Base-by-base conservation (phyloP, 2,797 vertebrate genomes). In the Paratrypauchen microcephalus region DNA sequence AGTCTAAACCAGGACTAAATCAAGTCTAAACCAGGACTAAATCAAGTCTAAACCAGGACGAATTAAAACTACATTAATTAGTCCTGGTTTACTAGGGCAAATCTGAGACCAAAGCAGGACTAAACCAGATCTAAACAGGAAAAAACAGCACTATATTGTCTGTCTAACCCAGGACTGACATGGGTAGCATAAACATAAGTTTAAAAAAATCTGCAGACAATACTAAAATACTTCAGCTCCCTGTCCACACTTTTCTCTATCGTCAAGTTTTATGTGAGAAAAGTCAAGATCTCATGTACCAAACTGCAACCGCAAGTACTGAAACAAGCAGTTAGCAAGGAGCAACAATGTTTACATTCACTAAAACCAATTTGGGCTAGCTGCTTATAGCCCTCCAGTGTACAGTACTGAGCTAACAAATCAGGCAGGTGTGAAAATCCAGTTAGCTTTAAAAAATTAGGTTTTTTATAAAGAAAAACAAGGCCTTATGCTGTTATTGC, bases 221-320 rank as follows among this genome's bases (percentile, higher is more conserved):
- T 45, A 26, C 62, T 63, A 69, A 19, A 52, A 47, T 12, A 9
- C 2, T 18, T 26, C 16, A 58, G 57, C 24, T 5, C 57, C 26
- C 15, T 16, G 23, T 5, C 15, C 57, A 8, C 60, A 48, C 54
- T 89, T 89, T 87, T 89, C 89, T 83, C 87, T 85, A 81, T 81
- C 72, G 79, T 87, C 9, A 6, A 65, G 66, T 58, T 59, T 52
- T 50, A 68, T 52, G 52, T n/a, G 55, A 47, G 21, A 54, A 47
- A 54, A 69, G 47, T 52, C 72, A 30, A 65, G 58, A 62, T 67
- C 66, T 66, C 30, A 8, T 65, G 75, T 55, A 62, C 19, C 45
- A 48, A 66, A 15, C 50, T 24, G 60, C 45, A 50, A 52, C 23
- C 3, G 32, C 65, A 72, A 32, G 55, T 16, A 65, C 57, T 77